These are phyloP conservation scores for Schrankia costaestrigalis DNA, from an alignment of 2,888 invertebrate species.

Conservation along the genomic window DNA sequence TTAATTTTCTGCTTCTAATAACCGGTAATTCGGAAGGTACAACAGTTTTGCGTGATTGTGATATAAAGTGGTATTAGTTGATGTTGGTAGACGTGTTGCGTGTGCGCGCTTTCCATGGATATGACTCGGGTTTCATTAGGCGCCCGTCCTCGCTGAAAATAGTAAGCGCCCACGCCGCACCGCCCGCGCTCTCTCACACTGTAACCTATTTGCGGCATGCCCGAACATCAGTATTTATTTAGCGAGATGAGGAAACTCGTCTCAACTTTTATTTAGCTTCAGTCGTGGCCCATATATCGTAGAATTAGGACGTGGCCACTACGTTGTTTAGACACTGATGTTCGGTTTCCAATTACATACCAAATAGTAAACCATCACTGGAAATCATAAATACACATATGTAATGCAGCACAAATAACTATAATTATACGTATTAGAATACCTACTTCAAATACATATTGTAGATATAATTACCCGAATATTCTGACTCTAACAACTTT, in stretches of 20 bases:
- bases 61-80: conserved; percentile 27
- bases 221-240: conserved; percentile 73
- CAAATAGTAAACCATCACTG: too few relatives aligned
- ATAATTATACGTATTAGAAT: too few relatives aligned
- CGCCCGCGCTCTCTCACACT: conserved; percentile 41
- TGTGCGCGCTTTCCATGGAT: conserved; percentile 39
- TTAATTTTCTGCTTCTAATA: conserved; percentile 24
- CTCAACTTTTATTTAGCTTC: conserved; percentile 67
- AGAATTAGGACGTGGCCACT: conserved; percentile 55
- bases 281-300: conserved; percentile 67
- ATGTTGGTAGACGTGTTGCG: conserved; percentile 30
- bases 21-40: conserved; percentile 22
- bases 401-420: too few relatives aligned
- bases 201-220: conserved; percentile 77
- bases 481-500: too few relatives aligned
- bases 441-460: too few relatives aligned
- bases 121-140: conserved; percentile 75
- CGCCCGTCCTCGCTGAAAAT: conserved; percentile 77
- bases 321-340: conserved; percentile 29
- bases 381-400: too few relatives aligned
- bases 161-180: conserved; percentile 55
- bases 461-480: too few relatives aligned
- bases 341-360: conserved; percentile 40
- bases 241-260: conserved; percentile 74
- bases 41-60: conserved; percentile 22